These are phyloP conservation scores for Premnoplex brunnescens DNA, from an alignment of 2,797 vertebrate species.

Conservation along the genomic window DNA sequence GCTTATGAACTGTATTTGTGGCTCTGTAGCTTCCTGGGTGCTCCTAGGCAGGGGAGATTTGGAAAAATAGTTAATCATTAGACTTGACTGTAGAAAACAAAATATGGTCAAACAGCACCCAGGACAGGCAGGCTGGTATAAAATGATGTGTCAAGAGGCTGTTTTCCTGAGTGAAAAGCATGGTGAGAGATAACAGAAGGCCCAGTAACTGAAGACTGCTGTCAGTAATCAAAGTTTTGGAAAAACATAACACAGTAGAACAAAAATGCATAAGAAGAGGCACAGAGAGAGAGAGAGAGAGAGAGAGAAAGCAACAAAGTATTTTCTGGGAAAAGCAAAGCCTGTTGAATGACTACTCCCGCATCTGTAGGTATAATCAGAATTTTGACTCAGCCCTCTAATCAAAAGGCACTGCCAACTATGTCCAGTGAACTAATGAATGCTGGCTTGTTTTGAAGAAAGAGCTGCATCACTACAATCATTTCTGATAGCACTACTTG, in stretches of 20 bases:
- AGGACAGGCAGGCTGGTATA: neutral
- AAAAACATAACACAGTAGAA: neutral
- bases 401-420: neutral
- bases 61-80: neutral
- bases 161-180: neutral
- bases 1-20: neutral
- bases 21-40: neutral
- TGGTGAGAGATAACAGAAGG: neutral
- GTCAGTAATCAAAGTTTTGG: neutral
- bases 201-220: neutral
- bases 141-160: neutral
- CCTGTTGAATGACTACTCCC: neutral
- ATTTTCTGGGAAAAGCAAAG: neutral
- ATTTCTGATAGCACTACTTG: neutral
- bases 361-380: neutral
- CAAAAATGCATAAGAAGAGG: neutral
- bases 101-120: neutral
- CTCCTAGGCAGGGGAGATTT: neutral
- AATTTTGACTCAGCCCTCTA: constrained; percentile 3
- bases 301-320: neutral
- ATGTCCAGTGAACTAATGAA: neutral
- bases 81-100: neutral
- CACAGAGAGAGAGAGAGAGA: neutral
- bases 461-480: neutral
- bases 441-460: neutral